A percentile compares a stretch with the other conserved stretches of the same genome.
These are phyloP conservation scores for Elysia chlorotica DNA, from an alignment of 1,140 invertebrate species.

Conservation along the genomic window DNA sequence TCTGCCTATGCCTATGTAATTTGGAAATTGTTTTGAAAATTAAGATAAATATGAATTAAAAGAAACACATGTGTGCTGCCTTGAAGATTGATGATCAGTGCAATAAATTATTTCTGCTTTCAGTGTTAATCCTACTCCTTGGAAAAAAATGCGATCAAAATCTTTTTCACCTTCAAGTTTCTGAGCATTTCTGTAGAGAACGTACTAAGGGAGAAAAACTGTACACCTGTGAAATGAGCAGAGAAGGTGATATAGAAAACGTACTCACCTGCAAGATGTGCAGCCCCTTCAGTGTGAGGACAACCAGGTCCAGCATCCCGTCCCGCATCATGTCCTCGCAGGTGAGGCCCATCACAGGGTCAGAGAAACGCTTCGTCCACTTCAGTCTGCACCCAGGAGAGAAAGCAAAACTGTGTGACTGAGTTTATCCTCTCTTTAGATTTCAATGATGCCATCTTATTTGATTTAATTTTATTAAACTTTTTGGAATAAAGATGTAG, in stretches of 20 bases:
- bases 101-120: neutral
- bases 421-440: too few species aligned
- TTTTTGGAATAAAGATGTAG: too few species aligned
- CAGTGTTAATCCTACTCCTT: neutral
- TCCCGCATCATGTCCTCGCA: constrained; percentile 74
- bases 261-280: constrained; percentile 71
- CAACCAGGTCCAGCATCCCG: constrained; percentile 72
- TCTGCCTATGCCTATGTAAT: too few species aligned
- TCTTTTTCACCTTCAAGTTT: neutral
- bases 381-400: constrained; percentile 28
- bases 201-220: neutral
- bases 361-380: constrained; percentile 65
- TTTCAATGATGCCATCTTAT: too few species aligned
- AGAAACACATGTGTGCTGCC: too few species aligned
- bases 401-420: too few species aligned
- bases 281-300: constrained; percentile 72
- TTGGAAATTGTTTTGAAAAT: neutral
- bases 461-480: too few species aligned
- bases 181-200: neutral
- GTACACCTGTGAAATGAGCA: neutral
- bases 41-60: neutral
- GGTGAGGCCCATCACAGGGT: constrained; percentile 70
- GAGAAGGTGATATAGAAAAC: neutral
- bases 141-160: neutral
- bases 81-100: too few species aligned